phyloP scores from a whole-genome alignment of 30 jellyfish, hydroid and myxozoan species.

The Pelagia noctiluca region DNA sequence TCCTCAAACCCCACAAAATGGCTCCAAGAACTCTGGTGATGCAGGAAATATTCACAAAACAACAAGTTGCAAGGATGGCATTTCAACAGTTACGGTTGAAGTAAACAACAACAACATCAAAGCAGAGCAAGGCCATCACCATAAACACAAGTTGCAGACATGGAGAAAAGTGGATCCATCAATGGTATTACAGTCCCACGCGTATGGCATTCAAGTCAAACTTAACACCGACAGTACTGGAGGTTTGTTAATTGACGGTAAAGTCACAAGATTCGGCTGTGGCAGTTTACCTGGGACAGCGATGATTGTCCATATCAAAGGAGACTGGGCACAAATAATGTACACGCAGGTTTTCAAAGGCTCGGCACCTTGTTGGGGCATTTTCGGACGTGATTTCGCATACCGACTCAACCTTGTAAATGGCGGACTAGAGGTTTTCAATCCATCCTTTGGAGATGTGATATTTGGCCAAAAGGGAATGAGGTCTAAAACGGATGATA shows the following conservation, averaged over 20 bases:
- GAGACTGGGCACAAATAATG: constrained; percentile 77
- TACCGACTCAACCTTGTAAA: neutral
- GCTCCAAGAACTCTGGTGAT: too few relatives aligned
- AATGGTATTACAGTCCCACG: constrained; percentile 56
- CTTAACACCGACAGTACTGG: constrained; percentile 26
- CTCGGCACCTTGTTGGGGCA: constrained; percentile 61
- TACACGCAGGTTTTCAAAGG: constrained; percentile 77
- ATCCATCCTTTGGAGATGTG: constrained; percentile 64
- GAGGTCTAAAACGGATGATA: constrained; percentile 42
- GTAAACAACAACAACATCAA: too few relatives aligned
- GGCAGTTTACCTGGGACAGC: constrained; percentile 22
- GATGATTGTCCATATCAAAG: constrained; percentile 55
- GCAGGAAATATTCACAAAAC: too few relatives aligned
- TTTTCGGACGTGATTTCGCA: constrained; percentile 61
- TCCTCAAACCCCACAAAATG: too few relatives aligned
- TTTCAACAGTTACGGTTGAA: too few relatives aligned
- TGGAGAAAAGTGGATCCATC: constrained; percentile 75
- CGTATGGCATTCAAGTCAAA: neutral
- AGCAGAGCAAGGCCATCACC: too few relatives aligned
- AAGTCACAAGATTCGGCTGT: constrained; percentile 48
- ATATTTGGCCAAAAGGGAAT: constrained; percentile 60
- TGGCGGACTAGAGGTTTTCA: constrained; percentile 55
- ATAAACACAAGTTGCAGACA: too few relatives aligned
- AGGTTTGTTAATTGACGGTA: constrained; percentile 30
- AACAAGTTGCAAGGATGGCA: too few relatives aligned